phyloP scores from a whole-genome alignment of 2,797 vertebrate genomes.

The Pristis pectinata region DNA sequence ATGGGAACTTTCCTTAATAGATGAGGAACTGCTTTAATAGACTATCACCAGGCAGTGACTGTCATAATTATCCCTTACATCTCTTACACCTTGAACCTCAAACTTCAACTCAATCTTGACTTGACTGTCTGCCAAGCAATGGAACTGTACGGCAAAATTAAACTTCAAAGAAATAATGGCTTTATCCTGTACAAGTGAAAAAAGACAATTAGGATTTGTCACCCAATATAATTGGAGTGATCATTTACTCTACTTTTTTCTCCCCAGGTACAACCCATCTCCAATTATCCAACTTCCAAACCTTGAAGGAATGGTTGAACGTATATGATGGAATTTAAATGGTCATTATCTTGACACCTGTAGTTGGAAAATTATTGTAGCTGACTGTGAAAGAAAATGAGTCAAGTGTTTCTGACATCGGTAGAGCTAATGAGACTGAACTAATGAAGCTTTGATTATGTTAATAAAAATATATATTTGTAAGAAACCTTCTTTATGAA shows the following conservation, averaged over 20 bases:
- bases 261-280: neutral
- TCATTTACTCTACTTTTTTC: neutral
- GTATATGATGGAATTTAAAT: constrained; percentile 20
- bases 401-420: neutral
- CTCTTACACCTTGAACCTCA: neutral
- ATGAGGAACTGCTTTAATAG: too few relatives aligned
- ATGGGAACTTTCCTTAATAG: too few relatives aligned
- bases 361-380: neutral
- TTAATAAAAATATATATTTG: neutral
- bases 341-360: constrained; percentile 14
- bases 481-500: neutral
- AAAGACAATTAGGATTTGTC: neutral
- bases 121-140: neutral
- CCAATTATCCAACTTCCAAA: constrained; percentile 17
- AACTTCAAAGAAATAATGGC: neutral
- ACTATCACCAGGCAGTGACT: neutral
- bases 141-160: neutral
- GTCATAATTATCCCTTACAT: neutral
- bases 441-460: neutral
- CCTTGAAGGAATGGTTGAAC: neutral
- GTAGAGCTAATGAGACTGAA: neutral
- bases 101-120: neutral
- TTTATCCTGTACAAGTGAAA: neutral
- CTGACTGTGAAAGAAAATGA: neutral
- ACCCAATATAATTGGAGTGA: neutral